Conservation (phyloP, 1,140 invertebrate species). For the Zophobas atratus region DNA sequence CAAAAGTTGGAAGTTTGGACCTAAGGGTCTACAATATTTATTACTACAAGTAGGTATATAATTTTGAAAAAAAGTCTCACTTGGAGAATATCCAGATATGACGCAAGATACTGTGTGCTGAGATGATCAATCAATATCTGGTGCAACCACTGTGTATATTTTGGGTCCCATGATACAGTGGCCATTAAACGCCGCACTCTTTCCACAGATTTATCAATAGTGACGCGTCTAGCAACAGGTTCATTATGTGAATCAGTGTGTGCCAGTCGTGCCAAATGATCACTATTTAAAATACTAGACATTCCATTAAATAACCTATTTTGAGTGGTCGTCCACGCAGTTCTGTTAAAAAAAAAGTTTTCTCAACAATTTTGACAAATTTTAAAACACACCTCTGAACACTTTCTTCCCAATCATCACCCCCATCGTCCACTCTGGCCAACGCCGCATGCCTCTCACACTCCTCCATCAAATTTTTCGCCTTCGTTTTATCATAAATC, state of each 20-base stretch:
- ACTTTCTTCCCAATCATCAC: slow-evolving; percentile 81
- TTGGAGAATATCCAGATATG: slow-evolving; percentile 86
- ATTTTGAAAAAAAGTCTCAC: slow-evolving; percentile 60
- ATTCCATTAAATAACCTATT: slow-evolving; percentile 78
- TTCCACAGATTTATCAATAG: slow-evolving; percentile 81
- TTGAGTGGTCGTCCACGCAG: slow-evolving; percentile 78
- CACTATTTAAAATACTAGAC: slow-evolving; percentile 79
- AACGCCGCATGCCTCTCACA: slow-evolving; percentile 77
- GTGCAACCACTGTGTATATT: slow-evolving; percentile 86
- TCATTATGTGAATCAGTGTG: slow-evolving; percentile 73
- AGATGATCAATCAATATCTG: slow-evolving; percentile 80
- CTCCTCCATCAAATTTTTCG: slow-evolving; percentile 80
- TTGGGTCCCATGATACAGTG: slow-evolving; percentile 79
- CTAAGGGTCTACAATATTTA: slow-evolving; percentile 75
- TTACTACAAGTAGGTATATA: too few species aligned
- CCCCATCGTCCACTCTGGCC: slow-evolving; percentile 73
- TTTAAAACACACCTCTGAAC: slow-evolving; percentile 73
- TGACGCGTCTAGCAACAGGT: slow-evolving; percentile 77
- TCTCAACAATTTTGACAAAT: slow-evolving; percentile 17
- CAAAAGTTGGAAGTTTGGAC: slow-evolving; percentile 82
- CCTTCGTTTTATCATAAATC: slow-evolving; percentile 77
- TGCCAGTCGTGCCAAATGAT: slow-evolving; percentile 79
- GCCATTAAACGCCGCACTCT: slow-evolving; percentile 79
- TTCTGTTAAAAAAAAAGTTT: slow-evolving; percentile 66
- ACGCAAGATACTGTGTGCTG: slow-evolving; percentile 77